These are phyloP conservation scores for Halocynthia roretzi DNA, from an alignment of 23 tunicate genomes.

Conservation along the genomic window DNA sequence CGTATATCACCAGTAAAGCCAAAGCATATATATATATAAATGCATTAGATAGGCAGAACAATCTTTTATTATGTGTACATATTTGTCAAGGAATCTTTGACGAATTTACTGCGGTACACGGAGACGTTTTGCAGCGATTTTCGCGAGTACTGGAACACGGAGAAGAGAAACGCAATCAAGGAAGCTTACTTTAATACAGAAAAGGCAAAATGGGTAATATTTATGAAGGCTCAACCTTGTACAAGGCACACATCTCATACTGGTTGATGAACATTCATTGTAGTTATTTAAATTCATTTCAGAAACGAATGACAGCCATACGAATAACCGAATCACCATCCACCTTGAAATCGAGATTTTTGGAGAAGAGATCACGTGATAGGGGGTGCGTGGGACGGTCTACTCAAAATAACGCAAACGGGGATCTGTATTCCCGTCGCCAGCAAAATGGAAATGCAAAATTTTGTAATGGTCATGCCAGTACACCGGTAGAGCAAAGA, in stretches of 20 bases:
- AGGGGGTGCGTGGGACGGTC: not conserved
- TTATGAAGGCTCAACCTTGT: not conserved
- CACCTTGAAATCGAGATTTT: conserved; percentile 60
- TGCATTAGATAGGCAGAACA: too few species aligned
- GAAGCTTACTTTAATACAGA: conserved; percentile 61
- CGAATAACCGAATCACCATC: conserved; percentile 59
- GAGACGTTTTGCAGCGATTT: conserved; percentile 45
- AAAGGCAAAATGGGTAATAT: conserved; percentile 41
- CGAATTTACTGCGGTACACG: conserved; percentile 39
- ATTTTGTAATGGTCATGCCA: too few species aligned
- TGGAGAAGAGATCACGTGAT: conserved; percentile 37
- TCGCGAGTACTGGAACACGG: conserved; percentile 38
- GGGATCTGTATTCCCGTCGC: too few species aligned
- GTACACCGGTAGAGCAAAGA: too few species aligned
- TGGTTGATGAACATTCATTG: not conserved
- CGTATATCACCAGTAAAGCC: too few species aligned
- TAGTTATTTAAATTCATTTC: conserved; percentile 1
- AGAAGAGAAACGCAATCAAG: conserved; percentile 30
- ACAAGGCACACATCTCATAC: not conserved
- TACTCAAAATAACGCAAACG: too few species aligned
- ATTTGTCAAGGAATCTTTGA: conserved; percentile 17
- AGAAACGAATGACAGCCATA: conserved; percentile 54
- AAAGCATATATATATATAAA: too few species aligned
- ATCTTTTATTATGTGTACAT: too few species aligned
- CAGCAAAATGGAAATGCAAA: too few species aligned